Evolutionary conservation across 1,140 invertebrate species (phyloP).

Genomic region (Batillaria attramentaria): DNA sequence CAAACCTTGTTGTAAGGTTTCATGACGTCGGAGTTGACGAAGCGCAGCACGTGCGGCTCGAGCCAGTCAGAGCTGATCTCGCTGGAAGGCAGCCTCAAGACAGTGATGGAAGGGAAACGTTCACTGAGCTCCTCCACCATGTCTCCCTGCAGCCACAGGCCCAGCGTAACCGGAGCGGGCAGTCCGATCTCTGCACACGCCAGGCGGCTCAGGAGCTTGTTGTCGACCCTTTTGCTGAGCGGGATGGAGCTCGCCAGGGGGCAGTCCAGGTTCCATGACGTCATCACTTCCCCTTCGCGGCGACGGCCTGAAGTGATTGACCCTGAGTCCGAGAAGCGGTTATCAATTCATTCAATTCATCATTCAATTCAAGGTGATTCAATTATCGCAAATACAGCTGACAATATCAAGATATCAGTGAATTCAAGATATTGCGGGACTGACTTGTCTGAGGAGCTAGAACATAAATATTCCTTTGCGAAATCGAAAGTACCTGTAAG

Average conservation of each 20-base stretch:
- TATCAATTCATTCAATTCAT: no score
- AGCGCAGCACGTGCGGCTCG: background rate
- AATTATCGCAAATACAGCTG: no score
- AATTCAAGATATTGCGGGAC: no score
- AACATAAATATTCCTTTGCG: no score
- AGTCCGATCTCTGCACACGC: slow-evolving; percentile 44
- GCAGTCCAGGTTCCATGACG: slow-evolving; percentile 43
- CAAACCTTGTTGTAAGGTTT: background rate
- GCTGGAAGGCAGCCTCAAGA: background rate
- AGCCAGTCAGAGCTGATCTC: background rate
- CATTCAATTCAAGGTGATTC: no score
- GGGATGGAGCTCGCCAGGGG: slow-evolving; percentile 51
- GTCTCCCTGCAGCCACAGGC: slow-evolving; percentile 35
- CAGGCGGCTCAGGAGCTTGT: slow-evolving; percentile 52
- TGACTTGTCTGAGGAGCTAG: no score
- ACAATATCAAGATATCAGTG: no score
- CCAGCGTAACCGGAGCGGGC: slow-evolving; percentile 46
- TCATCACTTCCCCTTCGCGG: slow-evolving; percentile 40
- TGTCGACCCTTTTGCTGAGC: slow-evolving; percentile 45
- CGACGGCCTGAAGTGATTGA: slow-evolving; percentile 38
- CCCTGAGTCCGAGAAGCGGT: no score
- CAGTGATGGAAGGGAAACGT: background rate
- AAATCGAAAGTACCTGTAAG: no score
- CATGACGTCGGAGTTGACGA: background rate
- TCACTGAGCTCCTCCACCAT: slow-evolving; percentile 11